Evolutionary conservation across 1,140 invertebrate species (phyloP).

Genomic region (Zaprionus kolodkinae): DNA sequence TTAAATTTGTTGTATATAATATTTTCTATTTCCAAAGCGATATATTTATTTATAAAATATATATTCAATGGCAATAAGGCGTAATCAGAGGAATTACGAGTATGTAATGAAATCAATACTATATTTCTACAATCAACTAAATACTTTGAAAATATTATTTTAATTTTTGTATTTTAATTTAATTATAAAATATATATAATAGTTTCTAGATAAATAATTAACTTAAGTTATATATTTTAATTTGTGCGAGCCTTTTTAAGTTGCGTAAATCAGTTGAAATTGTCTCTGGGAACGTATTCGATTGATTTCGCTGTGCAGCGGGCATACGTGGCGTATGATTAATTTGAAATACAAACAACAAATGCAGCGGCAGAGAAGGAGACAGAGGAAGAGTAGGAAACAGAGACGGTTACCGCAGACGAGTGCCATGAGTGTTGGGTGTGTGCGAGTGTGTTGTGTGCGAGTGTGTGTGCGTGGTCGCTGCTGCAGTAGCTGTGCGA

Average conservation of each 20-base stretch:
- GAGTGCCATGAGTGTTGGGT: slow-evolving; percentile 22
- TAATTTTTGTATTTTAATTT: too few relatives aligned
- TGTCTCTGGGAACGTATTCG: slow-evolving; percentile 44
- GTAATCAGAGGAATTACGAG: too few relatives aligned
- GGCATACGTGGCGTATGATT: slow-evolving; percentile 71
- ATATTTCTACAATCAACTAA: too few relatives aligned
- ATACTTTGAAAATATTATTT: too few relatives aligned
- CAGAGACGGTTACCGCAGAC: slow-evolving; percentile 63
- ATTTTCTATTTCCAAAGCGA: too few relatives aligned
- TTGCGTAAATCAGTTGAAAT: slow-evolving; percentile 21
- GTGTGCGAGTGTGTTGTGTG: background rate
- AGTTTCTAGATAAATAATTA: too few relatives aligned
- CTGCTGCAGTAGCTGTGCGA: slow-evolving; percentile 8
- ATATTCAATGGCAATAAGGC: too few relatives aligned
- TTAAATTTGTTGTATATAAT: too few relatives aligned
- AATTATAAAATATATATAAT: too few relatives aligned
- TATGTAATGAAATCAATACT: too few relatives aligned
- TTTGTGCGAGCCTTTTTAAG: background rate
- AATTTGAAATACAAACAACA: slow-evolving; percentile 81
- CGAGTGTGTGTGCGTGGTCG: background rate
- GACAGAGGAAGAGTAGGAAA: slow-evolving; percentile 13
- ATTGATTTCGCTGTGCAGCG: slow-evolving; percentile 50
- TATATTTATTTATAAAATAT: too few relatives aligned
- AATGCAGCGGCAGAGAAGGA: slow-evolving; percentile 35
- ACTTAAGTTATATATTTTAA: background rate